Percentiles rank a stretch among this genome's conserved stretches.
Conservation (phyloP, 2,113 vertebrate genomes). For the Anser brachyrhynchus region DNA sequence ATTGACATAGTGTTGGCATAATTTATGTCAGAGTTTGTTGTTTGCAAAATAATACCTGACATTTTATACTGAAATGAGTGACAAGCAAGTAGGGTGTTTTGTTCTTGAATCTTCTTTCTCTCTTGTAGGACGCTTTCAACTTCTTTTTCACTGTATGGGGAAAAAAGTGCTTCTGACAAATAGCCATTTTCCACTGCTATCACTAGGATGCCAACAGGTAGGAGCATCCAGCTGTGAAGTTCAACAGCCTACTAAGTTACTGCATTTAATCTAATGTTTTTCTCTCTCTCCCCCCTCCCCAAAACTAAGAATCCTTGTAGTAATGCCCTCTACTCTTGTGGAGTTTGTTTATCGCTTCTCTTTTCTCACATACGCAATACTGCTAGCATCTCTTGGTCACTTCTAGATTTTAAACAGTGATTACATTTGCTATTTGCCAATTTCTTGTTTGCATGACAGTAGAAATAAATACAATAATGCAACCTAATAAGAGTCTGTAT, state of each 20-base stretch:
- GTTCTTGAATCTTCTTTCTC: not conserved
- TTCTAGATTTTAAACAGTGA: not conserved
- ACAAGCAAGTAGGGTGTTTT: no score
- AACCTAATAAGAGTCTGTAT: not conserved
- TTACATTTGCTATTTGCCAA: not conserved
- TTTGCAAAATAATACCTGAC: not conserved
- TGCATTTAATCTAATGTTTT: not conserved
- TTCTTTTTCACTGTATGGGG: not conserved
- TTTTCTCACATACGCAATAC: not conserved
- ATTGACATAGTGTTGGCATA: not conserved
- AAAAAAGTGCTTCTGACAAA: not conserved
- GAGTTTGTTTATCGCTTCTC: not conserved
- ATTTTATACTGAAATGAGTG: not conserved
- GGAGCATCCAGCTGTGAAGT: not conserved
- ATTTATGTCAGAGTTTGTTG: not conserved
- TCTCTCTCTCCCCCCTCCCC: no score
- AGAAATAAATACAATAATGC: not conserved
- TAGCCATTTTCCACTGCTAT: not conserved
- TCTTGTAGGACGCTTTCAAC: not conserved
- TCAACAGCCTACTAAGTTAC: not conserved
- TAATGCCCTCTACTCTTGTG: not conserved
- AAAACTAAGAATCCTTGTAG: not conserved
- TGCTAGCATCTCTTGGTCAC: not conserved
- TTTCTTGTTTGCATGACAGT: not conserved
- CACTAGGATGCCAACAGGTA: not conserved